Evolutionary conservation across 2,888 invertebrate species (phyloP), one percentile per base, ranked within the genome.

Genomic region (Eucriotettix oculatus): DNA sequence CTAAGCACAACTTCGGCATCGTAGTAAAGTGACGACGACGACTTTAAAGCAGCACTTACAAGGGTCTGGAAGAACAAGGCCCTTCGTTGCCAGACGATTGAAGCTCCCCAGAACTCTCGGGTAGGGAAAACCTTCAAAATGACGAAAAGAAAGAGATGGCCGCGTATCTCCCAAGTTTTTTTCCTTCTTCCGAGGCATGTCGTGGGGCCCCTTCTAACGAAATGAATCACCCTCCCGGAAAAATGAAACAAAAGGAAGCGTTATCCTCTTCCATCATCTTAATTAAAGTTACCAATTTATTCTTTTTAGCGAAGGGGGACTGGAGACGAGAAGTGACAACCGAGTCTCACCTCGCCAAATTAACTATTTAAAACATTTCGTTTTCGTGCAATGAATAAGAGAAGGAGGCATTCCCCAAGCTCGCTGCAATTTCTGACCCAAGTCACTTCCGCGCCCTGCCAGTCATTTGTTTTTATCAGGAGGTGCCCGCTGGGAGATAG

Each of bases 281-380:
- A 75, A 75, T 75, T 75, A 75, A 75, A 75, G 69, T 74, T 71
- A 72, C 74, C 74, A 73, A 75, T 75, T 75, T 74, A 63, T 63
- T 63, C 58, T 62, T 63, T 61, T 60, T 58, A 41, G 55, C 12
- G 55, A 12, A 9, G 55, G 41, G 55, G 40, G 55, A 5, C 14
- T n/a, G n/a, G 40, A 16, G 16, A 14, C 14, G 55, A n/a, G 48
- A 48, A 48, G 48, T 48, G 48, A 48, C 9, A 14, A 41, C 14
- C 41, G 55, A 40, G 41, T 14, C 55, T 29, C 59, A 61, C 58
- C 58, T 61, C 58, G 70, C 71, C 73, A 74, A 75, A 74, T 74
- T 74, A 72, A 72, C 73, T 73, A 74, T 74, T 75, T 74, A 74
- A 74, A 69, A 75, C 74, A 73, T 73, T 48, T 73, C 71, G 71